Evolutionary conservation across 2,113 vertebrate species (phyloP), one percentile per base, ranked within the genome.

Genomic region (Hippocampus mohnikei): DNA sequence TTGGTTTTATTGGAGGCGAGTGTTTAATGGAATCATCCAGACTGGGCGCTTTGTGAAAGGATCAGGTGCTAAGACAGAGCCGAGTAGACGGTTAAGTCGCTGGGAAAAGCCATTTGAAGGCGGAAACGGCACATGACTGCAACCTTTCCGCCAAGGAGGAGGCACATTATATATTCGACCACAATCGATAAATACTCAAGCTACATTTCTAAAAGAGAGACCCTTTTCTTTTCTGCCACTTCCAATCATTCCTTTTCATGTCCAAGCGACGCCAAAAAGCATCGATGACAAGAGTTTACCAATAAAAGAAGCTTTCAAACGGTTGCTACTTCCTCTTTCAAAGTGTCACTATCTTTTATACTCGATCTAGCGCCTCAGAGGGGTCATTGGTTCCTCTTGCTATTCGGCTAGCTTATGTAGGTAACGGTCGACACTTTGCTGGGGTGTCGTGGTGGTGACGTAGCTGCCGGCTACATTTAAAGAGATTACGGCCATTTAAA

Each of bases 21-120:
- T 18, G 56, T 29, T 59, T 59, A 59, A 59, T 29, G 56, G 25
- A 59, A 59, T 16, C 56, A 27, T 59, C 56, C 56, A 59, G 56
- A 29, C 53, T 56, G 23, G 25, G 25, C 29, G 12, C 25, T 29
- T 29, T 27, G 25, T 59, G 25, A 59, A 29, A 29, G 5, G 56
- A 59, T 16, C 56, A 59, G 25, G 53, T 25, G 9, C 50, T 9
- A 52, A 52, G 50, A 9, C 50, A 21, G 50, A 52, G 50, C 11
- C 18, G 56, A 16, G 13, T 15, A 59, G 56, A 59, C 1, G 53
- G 11, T 25, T 12, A 25, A 23, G 53, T 12, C 5, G 53, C 2
- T 12, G 53, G 5, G 53, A 56, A 25, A 56, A n/a, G 0, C 56
- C 25, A 16, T 59, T 15, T 29, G 25, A 56, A 56, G n/a, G 13